Evolutionary conservation across 2,797 vertebrate genomes (phyloP).

Genomic region (Rhyacichthys aspro): DNA sequence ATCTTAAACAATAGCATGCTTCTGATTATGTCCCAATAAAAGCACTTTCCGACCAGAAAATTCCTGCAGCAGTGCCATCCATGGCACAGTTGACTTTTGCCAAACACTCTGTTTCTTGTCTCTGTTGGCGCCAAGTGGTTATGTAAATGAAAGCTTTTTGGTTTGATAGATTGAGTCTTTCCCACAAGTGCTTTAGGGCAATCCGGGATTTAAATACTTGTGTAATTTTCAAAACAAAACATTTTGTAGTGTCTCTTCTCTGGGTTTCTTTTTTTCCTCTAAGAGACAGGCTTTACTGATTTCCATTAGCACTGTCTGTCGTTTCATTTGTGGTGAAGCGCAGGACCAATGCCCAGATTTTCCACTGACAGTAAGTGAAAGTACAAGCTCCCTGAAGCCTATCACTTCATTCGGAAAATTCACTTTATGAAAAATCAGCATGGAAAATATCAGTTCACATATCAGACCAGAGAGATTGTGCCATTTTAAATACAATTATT

Average conservation of each 20-base stretch:
- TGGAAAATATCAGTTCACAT: slow-evolving; percentile 64
- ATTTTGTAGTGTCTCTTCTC: slow-evolving; percentile 59
- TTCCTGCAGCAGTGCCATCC: slow-evolving; percentile 53
- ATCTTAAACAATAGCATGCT: slow-evolving; percentile 28
- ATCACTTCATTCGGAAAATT: slow-evolving; percentile 76
- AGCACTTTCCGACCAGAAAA: slow-evolving; percentile 34
- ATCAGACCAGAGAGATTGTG: slow-evolving; percentile 41
- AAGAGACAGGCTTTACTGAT: slow-evolving; percentile 59
- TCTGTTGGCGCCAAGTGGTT: slow-evolving; percentile 72
- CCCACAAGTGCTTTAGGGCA: slow-evolving; percentile 62
- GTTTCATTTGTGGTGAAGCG: slow-evolving; percentile 65
- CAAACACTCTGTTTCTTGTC: slow-evolving; percentile 67
- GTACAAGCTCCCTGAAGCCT: slow-evolving; percentile 63
- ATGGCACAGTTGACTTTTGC: slow-evolving; percentile 45
- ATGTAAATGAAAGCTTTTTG: slow-evolving; percentile 77
- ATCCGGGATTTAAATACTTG: slow-evolving; percentile 59
- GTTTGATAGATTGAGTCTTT: slow-evolving; percentile 73
- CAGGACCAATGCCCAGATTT: slow-evolving; percentile 56
- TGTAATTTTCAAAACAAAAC: slow-evolving; percentile 69
- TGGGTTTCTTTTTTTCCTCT: slow-evolving; percentile 67
- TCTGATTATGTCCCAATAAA: slow-evolving; percentile 18
- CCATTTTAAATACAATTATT: slow-evolving; percentile 51
- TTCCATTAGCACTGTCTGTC: slow-evolving; percentile 64
- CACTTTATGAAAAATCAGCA: slow-evolving; percentile 56
- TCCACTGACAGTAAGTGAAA: slow-evolving; percentile 68